Evolutionary conservation across 2,888 invertebrate species (phyloP), one percentile per base, ranked within the genome.

Genomic region (Mythimna loreyi): DNA sequence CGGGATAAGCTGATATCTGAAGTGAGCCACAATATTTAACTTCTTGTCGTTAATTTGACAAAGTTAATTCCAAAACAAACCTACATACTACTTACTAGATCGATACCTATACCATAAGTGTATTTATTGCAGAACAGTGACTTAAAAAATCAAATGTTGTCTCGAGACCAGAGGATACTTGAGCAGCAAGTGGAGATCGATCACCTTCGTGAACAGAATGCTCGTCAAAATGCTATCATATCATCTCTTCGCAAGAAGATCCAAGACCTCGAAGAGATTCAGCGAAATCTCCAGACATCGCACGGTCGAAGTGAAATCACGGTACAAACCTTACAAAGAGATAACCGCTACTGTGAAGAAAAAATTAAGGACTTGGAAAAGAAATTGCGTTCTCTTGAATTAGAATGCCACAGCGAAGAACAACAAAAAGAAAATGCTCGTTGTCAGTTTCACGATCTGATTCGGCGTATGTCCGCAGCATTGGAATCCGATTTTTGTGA

Each of bases 101-200:
- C 2, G 11, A 33, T 40, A 21, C 16, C 8, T 59, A 40, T 56
- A 33, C 16, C 25, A 40, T 23, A 13, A 21, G 49, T 70, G 9
- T 56, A 28, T 16, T 56, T 47, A 71, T 82, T 93, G 40, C 90
- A 98, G 97, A 96, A 97, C 43, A 96, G 97, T 83, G 98, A 98
- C 84, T 95, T 97, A 87, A 98, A 97, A 92, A 97, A 96, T 77
- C 97, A 97, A 86, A 95, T 98, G 89, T 96, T 98, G 84, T 96
- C 97, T 36, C 96, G 97, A 66, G 98, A 98, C 81, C 97, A 97
- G 88, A 95, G 97, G 85, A 96, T 97, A 81, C 94, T 97, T 85
- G 98, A 98, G 84, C 96, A 98, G 72, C 98, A 98, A 89, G 97
- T 97, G 36, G 98, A 98, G 90, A 97, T 97, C 23, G 97, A 98